Evolutionary conservation across 2,888 invertebrate species (phyloP).

Genomic region (Chouioia cunea): DNA sequence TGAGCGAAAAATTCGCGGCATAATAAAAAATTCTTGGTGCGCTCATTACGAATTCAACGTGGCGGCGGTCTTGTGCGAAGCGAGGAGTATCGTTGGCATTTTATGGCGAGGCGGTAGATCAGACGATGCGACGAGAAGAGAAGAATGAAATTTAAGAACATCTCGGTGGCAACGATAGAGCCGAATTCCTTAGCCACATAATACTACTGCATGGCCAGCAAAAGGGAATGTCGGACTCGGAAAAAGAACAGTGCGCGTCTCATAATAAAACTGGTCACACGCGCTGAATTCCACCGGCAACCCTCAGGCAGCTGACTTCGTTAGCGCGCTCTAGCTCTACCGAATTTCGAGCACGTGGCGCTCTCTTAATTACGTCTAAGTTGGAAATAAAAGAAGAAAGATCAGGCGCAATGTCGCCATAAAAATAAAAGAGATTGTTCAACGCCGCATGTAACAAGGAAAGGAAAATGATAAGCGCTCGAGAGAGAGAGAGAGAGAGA

Average conservation of each 20-base stretch:
- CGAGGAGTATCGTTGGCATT: constrained; percentile 13
- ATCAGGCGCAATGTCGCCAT: background rate
- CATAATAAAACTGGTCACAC: constrained; percentile 41
- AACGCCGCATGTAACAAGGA: background rate
- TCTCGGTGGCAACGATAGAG: constrained; percentile 10
- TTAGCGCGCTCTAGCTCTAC: too few species aligned
- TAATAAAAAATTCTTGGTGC: constrained; percentile 36
- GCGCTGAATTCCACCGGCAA: constrained; percentile 8
- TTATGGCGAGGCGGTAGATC: constrained; percentile 36
- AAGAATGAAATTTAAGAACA: constrained; percentile 48
- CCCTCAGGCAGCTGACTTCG: background rate
- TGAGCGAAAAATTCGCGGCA: constrained; percentile 18
- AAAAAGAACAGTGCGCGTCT: background rate
- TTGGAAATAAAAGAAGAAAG: background rate
- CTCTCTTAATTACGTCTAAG: background rate
- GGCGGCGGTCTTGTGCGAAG: background rate
- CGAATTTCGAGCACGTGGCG: too few species aligned
- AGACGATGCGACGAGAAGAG: constrained; percentile 7
- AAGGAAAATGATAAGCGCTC: background rate
- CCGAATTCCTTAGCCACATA: constrained; percentile 34
- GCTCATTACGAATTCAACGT: constrained; percentile 41
- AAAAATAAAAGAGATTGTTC: background rate
- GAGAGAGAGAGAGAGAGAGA: background rate
- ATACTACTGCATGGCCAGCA: constrained; percentile 24
- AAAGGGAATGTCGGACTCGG: constrained; percentile 17